A percentile compares a stretch with the other conserved stretches of the same genome.
Evolutionary conservation across 1,140 invertebrate genomes (phyloP).

Genomic region (Caerostris darwini): DNA sequence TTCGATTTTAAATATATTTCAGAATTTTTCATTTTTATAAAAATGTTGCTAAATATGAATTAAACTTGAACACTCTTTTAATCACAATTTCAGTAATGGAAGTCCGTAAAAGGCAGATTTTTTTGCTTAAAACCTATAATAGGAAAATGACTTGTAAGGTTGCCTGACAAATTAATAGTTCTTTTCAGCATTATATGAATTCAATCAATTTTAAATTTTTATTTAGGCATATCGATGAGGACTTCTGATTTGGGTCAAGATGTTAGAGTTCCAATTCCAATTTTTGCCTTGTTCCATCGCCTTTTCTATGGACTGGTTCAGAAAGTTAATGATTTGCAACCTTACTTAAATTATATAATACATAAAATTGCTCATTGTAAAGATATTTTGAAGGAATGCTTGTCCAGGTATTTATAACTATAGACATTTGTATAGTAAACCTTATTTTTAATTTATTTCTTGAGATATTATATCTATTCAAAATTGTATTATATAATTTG

Average conservation of each 20-base stretch:
- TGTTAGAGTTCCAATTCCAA: slow-evolving; percentile 83
- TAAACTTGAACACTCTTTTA: background rate
- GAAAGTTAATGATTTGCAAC: slow-evolving; percentile 88
- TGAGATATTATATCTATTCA: too few relatives aligned
- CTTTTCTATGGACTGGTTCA: slow-evolving; percentile 90
- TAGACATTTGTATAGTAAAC: background rate
- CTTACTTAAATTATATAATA: slow-evolving; percentile 91
- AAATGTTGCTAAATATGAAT: background rate
- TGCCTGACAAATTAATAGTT: too few relatives aligned
- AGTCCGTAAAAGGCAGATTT: too few relatives aligned
- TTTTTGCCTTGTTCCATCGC: slow-evolving; percentile 91
- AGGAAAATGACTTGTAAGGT: too few relatives aligned
- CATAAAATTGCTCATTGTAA: slow-evolving; percentile 93
- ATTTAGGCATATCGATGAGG: slow-evolving; percentile 47
- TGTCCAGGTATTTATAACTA: slow-evolving; percentile 84
- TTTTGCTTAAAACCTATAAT: too few relatives aligned
- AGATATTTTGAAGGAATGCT: slow-evolving; percentile 88
- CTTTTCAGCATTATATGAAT: too few relatives aligned
- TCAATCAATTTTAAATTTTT: too few relatives aligned
- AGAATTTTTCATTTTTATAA: background rate
- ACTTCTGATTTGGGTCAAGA: background rate
- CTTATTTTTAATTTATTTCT: too few relatives aligned
- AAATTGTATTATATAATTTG: too few relatives aligned
- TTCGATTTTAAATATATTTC: background rate
- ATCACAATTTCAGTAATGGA: too few relatives aligned